Percentiles rank a stretch among this genome's conserved stretches.
Conservation (phyloP, 2,888 invertebrate genomes). For the Phortica okadai region DNA sequence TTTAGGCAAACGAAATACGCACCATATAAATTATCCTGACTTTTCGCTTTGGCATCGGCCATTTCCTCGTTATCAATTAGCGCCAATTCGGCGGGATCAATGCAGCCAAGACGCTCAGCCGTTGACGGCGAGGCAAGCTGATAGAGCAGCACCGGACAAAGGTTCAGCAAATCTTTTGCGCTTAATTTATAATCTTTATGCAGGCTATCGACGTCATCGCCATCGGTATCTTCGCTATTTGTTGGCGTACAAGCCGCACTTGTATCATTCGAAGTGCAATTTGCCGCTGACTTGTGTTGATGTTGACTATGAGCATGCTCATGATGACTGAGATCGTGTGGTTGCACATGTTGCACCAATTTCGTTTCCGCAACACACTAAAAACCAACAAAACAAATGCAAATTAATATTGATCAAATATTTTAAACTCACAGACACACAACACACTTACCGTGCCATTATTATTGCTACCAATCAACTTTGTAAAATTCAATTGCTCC, state of each 20-base stretch:
- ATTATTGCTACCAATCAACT: conserved; percentile 73
- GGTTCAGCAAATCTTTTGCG: conserved; percentile 73
- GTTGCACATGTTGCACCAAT: conserved; percentile 66
- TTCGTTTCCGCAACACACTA: conserved; percentile 64
- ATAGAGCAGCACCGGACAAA: conserved; percentile 84
- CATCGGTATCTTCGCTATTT: not conserved
- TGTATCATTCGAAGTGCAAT: not conserved
- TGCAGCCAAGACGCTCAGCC: conserved; percentile 79
- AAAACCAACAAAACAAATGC: not conserved
- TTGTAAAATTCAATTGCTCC: conserved; percentile 79
- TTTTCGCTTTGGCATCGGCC: conserved; percentile 35
- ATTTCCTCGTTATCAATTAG: conserved; percentile 58
- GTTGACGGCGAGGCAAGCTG: conserved; percentile 80
- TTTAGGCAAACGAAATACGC: conserved; percentile 29
- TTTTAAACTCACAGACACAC: too few relatives aligned
- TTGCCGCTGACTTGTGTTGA: conserved; percentile 26
- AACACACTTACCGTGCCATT: conserved; percentile 54
- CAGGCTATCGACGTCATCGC: conserved; percentile 21
- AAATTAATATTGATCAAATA: not conserved
- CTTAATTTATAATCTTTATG: conserved; percentile 56
- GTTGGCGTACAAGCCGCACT: not conserved
- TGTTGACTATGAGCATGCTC: conserved; percentile 43
- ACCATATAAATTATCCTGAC: conserved; percentile 67
- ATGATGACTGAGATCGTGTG: conserved; percentile 56
- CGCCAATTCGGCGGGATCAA: conserved; percentile 74